Conservation (phyloP, 2,888 invertebrate genomes). For the Habroteleia sp. region DNA sequence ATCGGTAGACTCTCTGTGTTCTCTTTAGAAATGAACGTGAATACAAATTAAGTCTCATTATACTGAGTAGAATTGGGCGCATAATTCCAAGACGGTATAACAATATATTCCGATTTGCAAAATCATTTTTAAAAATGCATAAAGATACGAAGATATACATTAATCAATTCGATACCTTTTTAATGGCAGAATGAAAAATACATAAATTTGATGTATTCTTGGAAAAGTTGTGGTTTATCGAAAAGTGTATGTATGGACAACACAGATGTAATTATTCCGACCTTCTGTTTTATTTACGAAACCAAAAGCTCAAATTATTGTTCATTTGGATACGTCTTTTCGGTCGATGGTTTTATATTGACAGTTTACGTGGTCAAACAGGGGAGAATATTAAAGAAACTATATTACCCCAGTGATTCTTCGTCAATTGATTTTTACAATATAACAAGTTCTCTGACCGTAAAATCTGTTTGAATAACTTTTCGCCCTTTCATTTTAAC, state of each 20-base stretch:
- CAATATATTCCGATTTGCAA: too few species aligned
- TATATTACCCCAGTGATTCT: constrained; percentile 52
- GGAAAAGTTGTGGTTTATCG: constrained; percentile 28
- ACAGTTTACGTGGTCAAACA: constrained; percentile 50
- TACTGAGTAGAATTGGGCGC: constrained; percentile 20
- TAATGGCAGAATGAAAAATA: too few species aligned
- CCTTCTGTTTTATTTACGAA: constrained; percentile 32
- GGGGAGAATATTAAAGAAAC: constrained; percentile 61
- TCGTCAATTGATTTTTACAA: constrained; percentile 60
- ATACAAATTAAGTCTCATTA: constrained; percentile 75
- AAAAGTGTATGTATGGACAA: constrained; percentile 7
- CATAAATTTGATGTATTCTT: constrained; percentile 24
- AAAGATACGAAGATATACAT: constrained; percentile 44
- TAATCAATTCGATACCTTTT: constrained; percentile 47
- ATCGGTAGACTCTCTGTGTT: constrained; percentile 73
- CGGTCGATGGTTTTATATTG: constrained; percentile 25
- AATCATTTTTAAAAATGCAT: constrained; percentile 45
- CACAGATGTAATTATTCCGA: constrained; percentile 46
- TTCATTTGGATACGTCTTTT: constrained; percentile 62
- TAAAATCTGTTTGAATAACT: constrained; percentile 61
- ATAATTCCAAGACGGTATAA: constrained; percentile 30
- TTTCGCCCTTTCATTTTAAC: constrained; percentile 41
- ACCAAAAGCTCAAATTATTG: constrained; percentile 64
- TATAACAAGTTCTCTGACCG: constrained; percentile 43
- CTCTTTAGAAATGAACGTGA: constrained; percentile 73